phyloP scores from a whole-genome alignment of 1,140 invertebrate species.

The Arion vulgaris region DNA sequence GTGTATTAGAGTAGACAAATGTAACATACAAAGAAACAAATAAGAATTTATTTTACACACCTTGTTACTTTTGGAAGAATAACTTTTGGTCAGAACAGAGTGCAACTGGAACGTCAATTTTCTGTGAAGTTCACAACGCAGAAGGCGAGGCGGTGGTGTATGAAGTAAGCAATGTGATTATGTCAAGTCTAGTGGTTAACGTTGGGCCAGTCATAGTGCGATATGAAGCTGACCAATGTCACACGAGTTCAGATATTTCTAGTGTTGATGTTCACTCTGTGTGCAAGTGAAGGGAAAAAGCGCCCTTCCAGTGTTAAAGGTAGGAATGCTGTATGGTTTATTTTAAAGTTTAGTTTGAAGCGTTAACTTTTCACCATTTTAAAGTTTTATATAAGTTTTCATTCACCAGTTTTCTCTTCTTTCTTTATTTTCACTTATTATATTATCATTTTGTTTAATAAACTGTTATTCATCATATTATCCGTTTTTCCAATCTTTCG shows the following conservation, averaged over 20 bases:
- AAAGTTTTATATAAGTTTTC: too few relatives aligned
- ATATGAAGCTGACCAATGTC: conserved; percentile 9
- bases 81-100: neutral
- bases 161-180: neutral
- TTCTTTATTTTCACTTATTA: too few relatives aligned
- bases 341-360: too few relatives aligned
- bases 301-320: neutral
- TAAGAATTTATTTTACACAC: neutral
- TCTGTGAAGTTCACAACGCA: neutral
- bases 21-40: neutral
- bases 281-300: neutral
- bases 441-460: too few relatives aligned
- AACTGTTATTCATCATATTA: too few relatives aligned
- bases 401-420: too few relatives aligned
- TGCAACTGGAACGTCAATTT: too few relatives aligned
- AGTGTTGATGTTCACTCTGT: neutral
- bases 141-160: too few relatives aligned
- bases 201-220: conserved; percentile 8
- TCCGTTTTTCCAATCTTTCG: too few relatives aligned
- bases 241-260: neutral
- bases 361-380: too few relatives aligned
- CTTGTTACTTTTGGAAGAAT: too few relatives aligned
- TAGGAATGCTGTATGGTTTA: too few relatives aligned
- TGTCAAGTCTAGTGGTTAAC: neutral
- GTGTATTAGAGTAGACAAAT: neutral